These are phyloP conservation scores for Pavo muticus DNA, from an alignment of 2,113 vertebrate species.

Conservation along the genomic window DNA sequence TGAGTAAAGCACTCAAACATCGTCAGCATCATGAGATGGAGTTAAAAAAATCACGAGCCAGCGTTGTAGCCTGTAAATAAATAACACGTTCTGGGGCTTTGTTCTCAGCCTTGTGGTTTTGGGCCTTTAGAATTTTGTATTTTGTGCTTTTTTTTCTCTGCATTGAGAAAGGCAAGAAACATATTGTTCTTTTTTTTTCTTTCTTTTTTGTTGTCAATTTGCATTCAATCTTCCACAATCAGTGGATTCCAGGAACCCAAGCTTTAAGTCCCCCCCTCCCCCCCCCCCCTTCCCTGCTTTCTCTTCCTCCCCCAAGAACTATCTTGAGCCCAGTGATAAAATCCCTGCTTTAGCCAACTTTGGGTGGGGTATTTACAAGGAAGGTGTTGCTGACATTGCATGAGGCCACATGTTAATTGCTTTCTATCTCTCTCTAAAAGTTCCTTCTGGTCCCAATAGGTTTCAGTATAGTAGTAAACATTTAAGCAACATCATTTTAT, in stretches of 20 bases:
- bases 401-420: background rate
- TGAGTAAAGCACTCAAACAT: slow-evolving; percentile 36
- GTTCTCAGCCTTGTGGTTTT: background rate
- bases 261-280: background rate
- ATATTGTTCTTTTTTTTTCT: background rate
- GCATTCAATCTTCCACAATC: background rate
- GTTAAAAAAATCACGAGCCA: background rate
- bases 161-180: background rate
- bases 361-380: background rate
- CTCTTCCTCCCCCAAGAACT: background rate
- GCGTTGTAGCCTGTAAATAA: slow-evolving; percentile 14
- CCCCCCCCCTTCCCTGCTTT: background rate
- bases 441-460: background rate
- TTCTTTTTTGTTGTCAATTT: background rate
- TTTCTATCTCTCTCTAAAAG: background rate
- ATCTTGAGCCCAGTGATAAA: slow-evolving; percentile 21
- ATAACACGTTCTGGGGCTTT: background rate
- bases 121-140: background rate
- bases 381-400: slow-evolving; percentile 3
- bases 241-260: background rate
- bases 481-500: background rate
- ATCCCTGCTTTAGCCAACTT: background rate
- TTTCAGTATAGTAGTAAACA: background rate
- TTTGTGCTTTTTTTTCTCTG: background rate
- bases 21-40: background rate